Base-by-base conservation (phyloP, 2,797 vertebrate species). In the Molossus molossus region DNA sequence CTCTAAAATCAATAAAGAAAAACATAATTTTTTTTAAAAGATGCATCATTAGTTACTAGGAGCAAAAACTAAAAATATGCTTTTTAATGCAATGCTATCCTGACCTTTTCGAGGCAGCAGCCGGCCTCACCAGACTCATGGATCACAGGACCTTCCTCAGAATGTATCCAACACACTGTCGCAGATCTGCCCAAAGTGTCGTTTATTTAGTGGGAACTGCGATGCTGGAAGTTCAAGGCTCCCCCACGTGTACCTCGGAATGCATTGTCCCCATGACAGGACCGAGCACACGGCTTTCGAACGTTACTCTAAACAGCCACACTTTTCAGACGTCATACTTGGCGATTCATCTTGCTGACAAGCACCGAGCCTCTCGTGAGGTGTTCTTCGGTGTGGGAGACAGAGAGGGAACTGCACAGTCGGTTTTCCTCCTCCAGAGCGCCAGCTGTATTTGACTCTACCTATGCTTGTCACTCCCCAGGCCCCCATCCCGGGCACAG, bases 91-190 rank as follows among this genome's bases (percentile, higher is more conserved):
- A 94, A 96, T 97, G 97, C 94, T 96, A 96, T 96, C 90, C 96
- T 98, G 98, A 98, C 98, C 98, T 98, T 98, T 98, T 96, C 97
- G 80, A 96, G 58, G 95, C 95, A 96, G 96, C 97, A 98, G 98
- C 98, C 98, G 97, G 97, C 91, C 97, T 98, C 97, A 95, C 95
- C 97, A 96, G 96, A 97, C 97, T 98, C 96, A 65, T 70, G 97
- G 97, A 97, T 97, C 96, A 98, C 75, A 97, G 95, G 97, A 96
- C 98, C 98, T 98, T 97, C 96, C 95, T 97, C 96, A 97, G 98
- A 97, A 97, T 98, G 97, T 98, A 98, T 97, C 97, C 94, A 97
- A 97, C 40, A 69, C 53, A 80, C 45, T 7, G 2, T 89, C 58
- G 75, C 77, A 90, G 94, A 91, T 94, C 90, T 58, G 93, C 83